Evolutionary conservation across 2,797 vertebrate species (phyloP).

Genomic region (Poeciliopsis paucimaculata): DNA sequence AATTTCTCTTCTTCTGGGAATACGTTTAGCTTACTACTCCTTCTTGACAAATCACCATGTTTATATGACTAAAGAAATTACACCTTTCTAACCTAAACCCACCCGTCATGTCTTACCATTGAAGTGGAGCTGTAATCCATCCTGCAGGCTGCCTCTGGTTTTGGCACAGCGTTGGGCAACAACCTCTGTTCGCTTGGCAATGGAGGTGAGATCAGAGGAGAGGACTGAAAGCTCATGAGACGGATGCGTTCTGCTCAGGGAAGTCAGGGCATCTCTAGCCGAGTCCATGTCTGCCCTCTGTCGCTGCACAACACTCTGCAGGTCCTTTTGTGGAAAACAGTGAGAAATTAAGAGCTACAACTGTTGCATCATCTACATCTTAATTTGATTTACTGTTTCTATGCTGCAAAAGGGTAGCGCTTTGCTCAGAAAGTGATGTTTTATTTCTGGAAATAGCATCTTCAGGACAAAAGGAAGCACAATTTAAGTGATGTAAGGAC

Average conservation of each 20-base stretch:
- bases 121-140: constrained; percentile 88
- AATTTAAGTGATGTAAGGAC: neutral
- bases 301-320: constrained; percentile 87
- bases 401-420: neutral
- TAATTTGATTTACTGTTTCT: neutral
- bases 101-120: constrained; percentile 75
- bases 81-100: neutral
- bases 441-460: neutral
- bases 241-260: constrained; percentile 89
- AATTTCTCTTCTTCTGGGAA: constrained; percentile 20
- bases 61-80: neutral
- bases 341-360: neutral
- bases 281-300: constrained; percentile 86
- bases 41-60: constrained; percentile 4
- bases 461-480: neutral
- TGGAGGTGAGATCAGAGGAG: constrained; percentile 83
- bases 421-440: neutral
- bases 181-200: constrained; percentile 89
- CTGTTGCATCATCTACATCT: neutral
- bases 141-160: constrained; percentile 86
- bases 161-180: constrained; percentile 85
- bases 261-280: constrained; percentile 86
- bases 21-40: constrained; percentile 1
- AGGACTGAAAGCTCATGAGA: constrained; percentile 86
- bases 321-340: constrained; percentile 71